These are phyloP conservation scores for Drosophila niveifrons DNA, from an alignment of 2,888 invertebrate genomes.

Conservation along the genomic window DNA sequence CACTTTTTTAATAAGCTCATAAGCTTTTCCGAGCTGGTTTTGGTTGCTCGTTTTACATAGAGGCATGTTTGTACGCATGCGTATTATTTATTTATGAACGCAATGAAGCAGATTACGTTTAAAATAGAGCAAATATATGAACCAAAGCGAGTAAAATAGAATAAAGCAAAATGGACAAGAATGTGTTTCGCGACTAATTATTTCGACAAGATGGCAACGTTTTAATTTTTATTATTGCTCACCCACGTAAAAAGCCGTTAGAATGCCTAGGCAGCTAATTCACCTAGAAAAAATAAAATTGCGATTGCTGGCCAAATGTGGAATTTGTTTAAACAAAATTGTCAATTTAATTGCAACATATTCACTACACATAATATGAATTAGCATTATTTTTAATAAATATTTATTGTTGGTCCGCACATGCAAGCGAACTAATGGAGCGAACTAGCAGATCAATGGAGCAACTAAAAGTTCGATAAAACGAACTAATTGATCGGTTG, in stretches of 20 bases:
- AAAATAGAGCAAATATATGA: conserved; percentile 10
- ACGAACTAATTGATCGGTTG: background rate
- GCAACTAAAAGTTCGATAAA: background rate
- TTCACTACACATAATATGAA: background rate
- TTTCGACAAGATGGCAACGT: background rate
- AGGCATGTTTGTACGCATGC: background rate
- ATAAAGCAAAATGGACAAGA: background rate
- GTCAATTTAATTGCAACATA: background rate
- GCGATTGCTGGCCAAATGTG: background rate
- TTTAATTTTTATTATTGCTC: background rate
- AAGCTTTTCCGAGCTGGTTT: conserved; percentile 44
- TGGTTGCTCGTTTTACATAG: conserved; percentile 26
- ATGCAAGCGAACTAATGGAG: background rate
- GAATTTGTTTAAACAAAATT: background rate
- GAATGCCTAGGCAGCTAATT: background rate
- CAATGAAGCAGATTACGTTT: conserved; percentile 54
- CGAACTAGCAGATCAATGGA: background rate
- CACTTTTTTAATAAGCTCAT: conserved; percentile 72
- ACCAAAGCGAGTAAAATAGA: background rate
- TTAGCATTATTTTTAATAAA: background rate
- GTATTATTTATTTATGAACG: conserved; percentile 19
- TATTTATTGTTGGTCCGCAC: background rate
- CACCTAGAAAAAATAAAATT: background rate
- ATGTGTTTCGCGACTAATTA: background rate
- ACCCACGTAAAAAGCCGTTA: background rate